phyloP scores from a whole-genome alignment of 2,888 invertebrate genomes.

The Ectemnius cavifrons region DNA sequence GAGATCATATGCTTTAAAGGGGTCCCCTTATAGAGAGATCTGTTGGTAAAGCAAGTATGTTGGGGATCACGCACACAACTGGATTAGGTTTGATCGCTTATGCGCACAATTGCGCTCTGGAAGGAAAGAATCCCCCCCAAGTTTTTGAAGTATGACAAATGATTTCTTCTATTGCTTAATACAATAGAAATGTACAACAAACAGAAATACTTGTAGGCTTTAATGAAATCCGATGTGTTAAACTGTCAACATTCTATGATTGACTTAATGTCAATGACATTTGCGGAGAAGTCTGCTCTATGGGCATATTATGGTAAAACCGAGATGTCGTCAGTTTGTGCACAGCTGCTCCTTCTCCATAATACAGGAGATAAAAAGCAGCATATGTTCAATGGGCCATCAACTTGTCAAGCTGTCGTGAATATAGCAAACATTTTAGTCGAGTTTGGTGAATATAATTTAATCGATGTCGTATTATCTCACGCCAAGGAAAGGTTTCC shows the following conservation, averaged over 20 bases:
- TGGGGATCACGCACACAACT: slow-evolving; percentile 85
- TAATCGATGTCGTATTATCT: slow-evolving; percentile 81
- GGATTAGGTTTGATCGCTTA: slow-evolving; percentile 87
- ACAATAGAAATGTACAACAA: neutral
- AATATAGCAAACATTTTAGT: slow-evolving; percentile 82
- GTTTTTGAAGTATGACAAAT: slow-evolving; percentile 81
- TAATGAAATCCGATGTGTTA: slow-evolving; percentile 90
- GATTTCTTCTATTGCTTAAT: neutral
- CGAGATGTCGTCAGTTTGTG: slow-evolving; percentile 89
- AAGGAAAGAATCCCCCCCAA: slow-evolving; percentile 83
- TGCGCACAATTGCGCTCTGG: slow-evolving; percentile 87
- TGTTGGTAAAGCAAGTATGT: slow-evolving; percentile 84
- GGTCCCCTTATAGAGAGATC: slow-evolving; percentile 84
- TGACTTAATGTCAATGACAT: slow-evolving; percentile 88
- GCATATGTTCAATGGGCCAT: slow-evolving; percentile 83
- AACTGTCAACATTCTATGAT: slow-evolving; percentile 91
- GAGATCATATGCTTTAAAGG: slow-evolving; percentile 65
- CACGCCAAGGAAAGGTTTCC: slow-evolving; percentile 84
- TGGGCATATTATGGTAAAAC: slow-evolving; percentile 94
- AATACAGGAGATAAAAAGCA: slow-evolving; percentile 83
- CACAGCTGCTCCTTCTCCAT: slow-evolving; percentile 88
- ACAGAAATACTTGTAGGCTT: slow-evolving; percentile 80
- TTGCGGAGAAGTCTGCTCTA: slow-evolving; percentile 89
- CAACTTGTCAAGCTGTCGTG: slow-evolving; percentile 85
- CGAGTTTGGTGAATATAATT: slow-evolving; percentile 80